Evolutionary conservation across 2,888 invertebrate genomes (phyloP).

Genomic region (Cheilosia soror): DNA sequence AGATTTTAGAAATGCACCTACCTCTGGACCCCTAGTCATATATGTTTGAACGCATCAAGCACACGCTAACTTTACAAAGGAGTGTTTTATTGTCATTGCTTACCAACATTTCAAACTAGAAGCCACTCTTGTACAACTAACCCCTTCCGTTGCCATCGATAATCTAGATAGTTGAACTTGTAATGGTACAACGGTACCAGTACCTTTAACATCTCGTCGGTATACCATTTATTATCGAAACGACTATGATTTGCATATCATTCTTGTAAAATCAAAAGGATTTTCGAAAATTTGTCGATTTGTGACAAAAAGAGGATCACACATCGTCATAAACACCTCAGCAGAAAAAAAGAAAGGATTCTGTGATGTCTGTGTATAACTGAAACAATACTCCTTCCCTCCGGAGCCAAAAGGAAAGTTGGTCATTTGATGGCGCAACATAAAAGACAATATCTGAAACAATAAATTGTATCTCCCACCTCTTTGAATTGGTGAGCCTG

Average conservation of each 20-base stretch:
- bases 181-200: no score
- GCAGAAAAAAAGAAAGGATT: conserved; percentile 42
- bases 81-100: no score
- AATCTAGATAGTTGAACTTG: no score
- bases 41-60: no score
- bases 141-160: no score
- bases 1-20: no score
- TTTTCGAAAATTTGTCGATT: conserved; percentile 73
- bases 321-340: conserved; percentile 75
- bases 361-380: conserved; percentile 1
- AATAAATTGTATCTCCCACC: conserved; percentile 73
- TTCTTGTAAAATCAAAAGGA: conserved; percentile 66
- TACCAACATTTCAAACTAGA: no score
- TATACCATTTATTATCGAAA: conserved; percentile 11
- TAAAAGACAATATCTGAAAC: conserved; percentile 75
- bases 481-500: conserved; percentile 45
- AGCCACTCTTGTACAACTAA: no score
- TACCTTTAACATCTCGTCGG: neutral
- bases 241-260: conserved; percentile 72
- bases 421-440: conserved; percentile 75
- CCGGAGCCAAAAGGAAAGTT: conserved; percentile 57
- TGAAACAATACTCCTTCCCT: conserved; percentile 51
- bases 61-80: no score
- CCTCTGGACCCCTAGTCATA: no score
- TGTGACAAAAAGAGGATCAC: conserved; percentile 70